Evolutionary conservation across 2,113 vertebrate species (phyloP), one percentile per base, ranked within the genome.

Genomic region (Eidolon helvum): DNA sequence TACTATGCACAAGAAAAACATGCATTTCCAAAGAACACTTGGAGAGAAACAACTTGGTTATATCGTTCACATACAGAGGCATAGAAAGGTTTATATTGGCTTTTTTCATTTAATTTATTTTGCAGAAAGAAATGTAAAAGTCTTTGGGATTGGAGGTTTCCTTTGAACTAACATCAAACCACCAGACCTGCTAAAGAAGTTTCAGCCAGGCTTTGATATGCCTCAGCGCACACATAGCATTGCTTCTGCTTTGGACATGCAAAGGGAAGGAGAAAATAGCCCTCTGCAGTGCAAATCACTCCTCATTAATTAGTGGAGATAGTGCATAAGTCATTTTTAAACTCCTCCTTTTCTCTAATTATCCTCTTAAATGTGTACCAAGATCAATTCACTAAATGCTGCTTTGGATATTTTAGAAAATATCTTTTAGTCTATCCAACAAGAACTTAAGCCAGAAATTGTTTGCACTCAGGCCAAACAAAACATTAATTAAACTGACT

Each of bases 101-200:
- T 95, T 96, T 80, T 80, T 61, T 19, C 82, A 45, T 93, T 69
- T 97, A 92, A 97, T 94, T 97, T 96, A 96, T 85, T 93, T 96
- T 94, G 88, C 88, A 93, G 55, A 86, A 96, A 91, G 77, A 92
- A 96, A 96, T 95, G 63, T 94, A 82, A 95, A 98, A 96, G 94
- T 94, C 91, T 88, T 94, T 91, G 85, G 86, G 71, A 97, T n/a
- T 89, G 85, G 85, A 87, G 61, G 21, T 95, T 97, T 96, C 72
- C 91, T 97, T 97, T 97, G 97, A 97, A 97, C 86, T 95, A 38
- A 98, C 97, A 97, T 98, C 97, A 98, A 98, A 98, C 95, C 95
- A 48, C 28, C 77, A 97, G 94, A 86, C 72, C 85, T 95, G 95
- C 77, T 83, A 86, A 95, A 35, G 92, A 96, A 97, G 83, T 12